Conservation (phyloP, 2,113 vertebrate species). For the Chascanopsetta lugubris region DNA sequence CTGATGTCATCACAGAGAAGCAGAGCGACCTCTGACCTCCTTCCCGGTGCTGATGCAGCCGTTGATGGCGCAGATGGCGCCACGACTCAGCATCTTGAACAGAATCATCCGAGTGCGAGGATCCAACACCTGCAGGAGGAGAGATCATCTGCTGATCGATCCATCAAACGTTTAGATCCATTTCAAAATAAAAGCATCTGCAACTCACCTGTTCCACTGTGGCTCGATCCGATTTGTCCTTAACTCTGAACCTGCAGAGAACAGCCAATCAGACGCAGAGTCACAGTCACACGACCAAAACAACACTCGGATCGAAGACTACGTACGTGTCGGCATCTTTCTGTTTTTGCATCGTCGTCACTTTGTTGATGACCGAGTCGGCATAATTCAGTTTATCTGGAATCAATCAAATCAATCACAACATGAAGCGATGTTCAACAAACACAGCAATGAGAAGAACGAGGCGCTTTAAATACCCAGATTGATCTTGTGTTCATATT, state of each 20-base stretch:
- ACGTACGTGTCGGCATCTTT: slow-evolving; percentile 77
- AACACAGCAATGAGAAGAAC: neutral
- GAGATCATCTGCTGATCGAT: neutral
- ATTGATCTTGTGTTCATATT: slow-evolving; percentile 82
- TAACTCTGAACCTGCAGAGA: slow-evolving; percentile 88
- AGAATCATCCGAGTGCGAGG: slow-evolving; percentile 96
- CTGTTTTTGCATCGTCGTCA: slow-evolving; percentile 77
- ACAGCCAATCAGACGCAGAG: slow-evolving; percentile 32
- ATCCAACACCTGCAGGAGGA: slow-evolving; percentile 86
- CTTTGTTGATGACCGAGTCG: slow-evolving; percentile 79
- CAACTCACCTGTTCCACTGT: slow-evolving; percentile 92
- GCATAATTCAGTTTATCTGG: slow-evolving; percentile 76
- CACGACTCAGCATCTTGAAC: slow-evolving; percentile 95
- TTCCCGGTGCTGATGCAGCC: slow-evolving; percentile 98
- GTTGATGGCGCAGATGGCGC: slow-evolving; percentile 92
- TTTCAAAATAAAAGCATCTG: slow-evolving; percentile 18
- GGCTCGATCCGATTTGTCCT: slow-evolving; percentile 96
- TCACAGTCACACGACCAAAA: slow-evolving; percentile 7
- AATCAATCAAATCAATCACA: slow-evolving; percentile 3
- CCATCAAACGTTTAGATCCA: neutral
- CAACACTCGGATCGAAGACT: no score
- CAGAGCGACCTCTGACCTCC: slow-evolving; percentile 80
- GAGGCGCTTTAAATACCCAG: slow-evolving; percentile 54
- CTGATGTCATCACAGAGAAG: no score
- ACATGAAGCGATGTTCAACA: neutral